Conservation (phyloP, 2,113 vertebrate species). For the Mola mola region DNA sequence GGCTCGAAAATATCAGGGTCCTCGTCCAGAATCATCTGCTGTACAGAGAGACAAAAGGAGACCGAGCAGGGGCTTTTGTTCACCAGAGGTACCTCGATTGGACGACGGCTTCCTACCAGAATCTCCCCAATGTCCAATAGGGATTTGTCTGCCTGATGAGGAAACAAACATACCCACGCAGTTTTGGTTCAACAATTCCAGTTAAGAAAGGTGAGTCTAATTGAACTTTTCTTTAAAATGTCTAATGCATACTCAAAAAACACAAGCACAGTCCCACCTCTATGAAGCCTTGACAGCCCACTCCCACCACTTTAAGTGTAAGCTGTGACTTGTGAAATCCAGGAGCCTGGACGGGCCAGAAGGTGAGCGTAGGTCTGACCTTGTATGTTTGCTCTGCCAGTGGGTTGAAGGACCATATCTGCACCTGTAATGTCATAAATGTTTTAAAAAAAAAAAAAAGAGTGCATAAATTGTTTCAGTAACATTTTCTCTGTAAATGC, state of each 20-base stretch:
- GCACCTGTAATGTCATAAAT: conserved; percentile 76
- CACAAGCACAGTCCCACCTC: conserved; percentile 68
- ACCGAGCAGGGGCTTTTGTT: conserved; percentile 87
- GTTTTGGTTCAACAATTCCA: not conserved
- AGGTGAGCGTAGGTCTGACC: conserved; percentile 79
- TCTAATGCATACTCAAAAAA: not conserved
- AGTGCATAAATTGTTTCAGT: too few relatives aligned
- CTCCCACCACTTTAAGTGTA: conserved; percentile 81
- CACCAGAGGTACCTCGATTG: conserved; percentile 81
- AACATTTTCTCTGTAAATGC: not conserved
- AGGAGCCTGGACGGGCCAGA: conserved; percentile 78
- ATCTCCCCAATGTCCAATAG: conserved; percentile 85
- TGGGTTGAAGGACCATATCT: conserved; percentile 90
- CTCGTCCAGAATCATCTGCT: conserved; percentile 76
- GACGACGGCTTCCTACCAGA: conserved; percentile 81
- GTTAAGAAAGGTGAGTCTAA: not conserved
- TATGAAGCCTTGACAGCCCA: conserved; percentile 78
- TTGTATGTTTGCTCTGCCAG: conserved; percentile 81
- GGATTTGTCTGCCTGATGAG: conserved; percentile 77
- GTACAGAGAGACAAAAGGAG: conserved; percentile 82
- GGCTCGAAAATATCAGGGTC: conserved; percentile 31
- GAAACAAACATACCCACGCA: conserved; percentile 5
- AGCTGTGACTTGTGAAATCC: conserved; percentile 65
- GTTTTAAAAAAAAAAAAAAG: not conserved
- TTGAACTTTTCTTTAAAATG: not conserved